Evolutionary conservation across 1,140 invertebrate genomes (phyloP).

Genomic region (Heliothis subflexa): DNA sequence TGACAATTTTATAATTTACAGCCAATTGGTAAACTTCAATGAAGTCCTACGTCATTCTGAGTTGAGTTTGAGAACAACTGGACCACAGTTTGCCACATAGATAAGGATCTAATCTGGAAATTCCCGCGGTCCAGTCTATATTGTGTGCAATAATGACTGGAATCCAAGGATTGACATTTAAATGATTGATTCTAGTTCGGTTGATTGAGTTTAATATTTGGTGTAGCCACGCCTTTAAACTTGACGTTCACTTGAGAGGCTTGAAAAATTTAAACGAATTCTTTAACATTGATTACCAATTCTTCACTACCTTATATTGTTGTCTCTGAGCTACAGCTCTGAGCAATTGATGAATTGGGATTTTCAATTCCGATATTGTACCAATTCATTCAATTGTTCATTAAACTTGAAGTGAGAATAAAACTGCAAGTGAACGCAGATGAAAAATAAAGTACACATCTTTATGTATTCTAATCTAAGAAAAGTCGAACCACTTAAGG

Average conservation of each 20-base stretch:
- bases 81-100: not conserved
- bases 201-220: no score
- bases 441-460: slow-evolving; percentile 44
- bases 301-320: no score
- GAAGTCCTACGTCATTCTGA: slow-evolving; percentile 6
- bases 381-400: not conserved
- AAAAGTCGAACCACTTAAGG: slow-evolving; percentile 79
- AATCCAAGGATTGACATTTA: not conserved
- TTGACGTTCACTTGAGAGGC: no score
- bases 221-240: no score
- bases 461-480: slow-evolving; percentile 71
- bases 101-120: slow-evolving; percentile 30
- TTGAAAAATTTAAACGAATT: no score
- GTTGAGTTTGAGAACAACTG: not conserved
- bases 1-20: slow-evolving; percentile 49
- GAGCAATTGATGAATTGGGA: no score
- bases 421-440: slow-evolving; percentile 3
- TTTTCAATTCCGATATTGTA: no score
- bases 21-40: slow-evolving; percentile 40
- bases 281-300: no score
- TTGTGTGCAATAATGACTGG: slow-evolving; percentile 4
- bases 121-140: slow-evolving; percentile 16
- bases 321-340: no score
- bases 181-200: not conserved
- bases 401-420: not conserved